Conservation (phyloP, 2,113 vertebrate species). For the Coturnix japonica region DNA sequence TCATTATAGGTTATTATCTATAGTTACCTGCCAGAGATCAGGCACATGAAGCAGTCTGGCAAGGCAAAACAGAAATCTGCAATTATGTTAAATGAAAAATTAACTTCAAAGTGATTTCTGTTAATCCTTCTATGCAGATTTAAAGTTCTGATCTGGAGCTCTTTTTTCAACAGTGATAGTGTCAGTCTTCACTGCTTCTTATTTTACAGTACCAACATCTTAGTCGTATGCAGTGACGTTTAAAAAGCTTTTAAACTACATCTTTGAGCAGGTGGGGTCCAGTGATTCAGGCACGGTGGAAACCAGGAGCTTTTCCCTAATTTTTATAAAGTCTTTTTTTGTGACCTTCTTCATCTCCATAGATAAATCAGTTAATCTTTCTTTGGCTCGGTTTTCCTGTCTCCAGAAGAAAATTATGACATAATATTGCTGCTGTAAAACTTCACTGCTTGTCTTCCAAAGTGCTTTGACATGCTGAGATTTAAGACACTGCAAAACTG, state of each 20-base stretch:
- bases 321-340: background rate
- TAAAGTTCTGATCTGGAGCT: background rate
- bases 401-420: background rate
- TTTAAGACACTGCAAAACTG: background rate
- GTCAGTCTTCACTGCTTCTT: background rate
- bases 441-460: background rate
- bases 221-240: background rate
- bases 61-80: background rate
- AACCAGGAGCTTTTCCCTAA: constrained; percentile 7
- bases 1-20: background rate
- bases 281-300: background rate
- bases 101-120: background rate
- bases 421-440: background rate
- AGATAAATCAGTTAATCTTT: constrained; percentile 1
- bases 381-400: constrained; percentile 1
- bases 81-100: background rate
- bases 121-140: background rate
- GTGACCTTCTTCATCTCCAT: background rate
- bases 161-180: background rate
- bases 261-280: background rate
- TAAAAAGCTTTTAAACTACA: background rate
- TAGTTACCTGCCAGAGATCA: background rate
- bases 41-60: background rate
- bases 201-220: background rate
- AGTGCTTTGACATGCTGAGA: background rate